These are phyloP conservation scores for Drosophila grimshawi DNA, from an alignment of 1,140 invertebrate genomes.

Conservation along the genomic window DNA sequence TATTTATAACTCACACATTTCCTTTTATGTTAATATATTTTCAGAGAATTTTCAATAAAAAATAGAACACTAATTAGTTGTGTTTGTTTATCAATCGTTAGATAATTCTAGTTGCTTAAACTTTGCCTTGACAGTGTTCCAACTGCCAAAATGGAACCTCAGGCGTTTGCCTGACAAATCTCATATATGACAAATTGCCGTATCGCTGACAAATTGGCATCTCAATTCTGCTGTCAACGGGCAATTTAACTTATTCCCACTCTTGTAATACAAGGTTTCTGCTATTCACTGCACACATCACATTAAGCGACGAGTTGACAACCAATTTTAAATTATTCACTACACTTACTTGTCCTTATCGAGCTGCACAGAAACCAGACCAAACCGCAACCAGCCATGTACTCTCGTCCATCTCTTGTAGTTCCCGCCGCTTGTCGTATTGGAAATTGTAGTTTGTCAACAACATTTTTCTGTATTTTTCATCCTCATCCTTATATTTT, in stretches of 20 bases:
- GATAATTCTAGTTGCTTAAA: background rate
- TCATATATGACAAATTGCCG: slow-evolving; percentile 58
- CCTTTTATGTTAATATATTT: too few relatives aligned
- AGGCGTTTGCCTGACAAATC: background rate
- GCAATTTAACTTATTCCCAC: slow-evolving; percentile 5
- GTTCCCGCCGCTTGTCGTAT: slow-evolving; percentile 5
- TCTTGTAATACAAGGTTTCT: slow-evolving; percentile 17
- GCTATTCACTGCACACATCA: slow-evolving; percentile 29
- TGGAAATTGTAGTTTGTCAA: slow-evolving; percentile 55
- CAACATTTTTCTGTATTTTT: slow-evolving; percentile 52
- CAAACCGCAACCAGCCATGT: background rate
- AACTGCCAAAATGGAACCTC: background rate
- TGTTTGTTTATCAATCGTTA: too few relatives aligned
- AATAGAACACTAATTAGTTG: too few relatives aligned
- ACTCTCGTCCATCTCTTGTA: background rate
- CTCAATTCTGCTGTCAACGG: slow-evolving; percentile 65
- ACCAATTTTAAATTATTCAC: slow-evolving; percentile 70
- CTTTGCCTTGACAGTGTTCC: background rate
- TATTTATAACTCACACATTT: too few relatives aligned
- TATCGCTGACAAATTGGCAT: slow-evolving; percentile 53
- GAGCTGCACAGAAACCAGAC: background rate
- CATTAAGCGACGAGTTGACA: slow-evolving; percentile 60
- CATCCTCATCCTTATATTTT: background rate
- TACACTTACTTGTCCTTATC: slow-evolving; percentile 47
- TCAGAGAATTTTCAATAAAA: too few relatives aligned